Evolutionary conservation across 2,113 vertebrate species (phyloP), one percentile per base, ranked within the genome.

Genomic region (Nanorana parkeri): DNA sequence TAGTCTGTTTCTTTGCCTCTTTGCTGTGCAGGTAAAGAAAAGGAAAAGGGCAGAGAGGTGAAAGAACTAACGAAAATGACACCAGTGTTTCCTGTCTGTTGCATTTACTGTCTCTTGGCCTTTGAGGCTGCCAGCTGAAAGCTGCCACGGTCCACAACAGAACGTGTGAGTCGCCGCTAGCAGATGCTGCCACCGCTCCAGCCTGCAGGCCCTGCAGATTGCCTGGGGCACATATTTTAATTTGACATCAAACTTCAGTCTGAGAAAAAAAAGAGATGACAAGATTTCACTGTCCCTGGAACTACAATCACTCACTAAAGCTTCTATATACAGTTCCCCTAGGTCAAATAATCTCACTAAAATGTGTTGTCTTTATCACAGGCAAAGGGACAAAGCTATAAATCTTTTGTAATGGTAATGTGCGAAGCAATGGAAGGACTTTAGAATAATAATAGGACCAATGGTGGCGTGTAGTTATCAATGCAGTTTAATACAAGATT

Each of bases 221-320:
- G 94, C 94, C 95, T 79, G 89, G 91, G 95, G 96, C 96, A 92
- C 95, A 91, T 90, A 87, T 90, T 95, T 92, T 89, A 94, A 94
- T 94, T 94, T 86, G 86, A 89, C 93, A 92, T 94, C 90, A 89
- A 87, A 87, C 88, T 92, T 90, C 91, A 92, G 84, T 84, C 83
- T 89, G 88, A 86, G 90, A 89, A 20, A 0, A 58, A 85, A 11
- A 47, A 47, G 41, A 84, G 85, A 86, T 88, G 89, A 91, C 88
- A 91, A 89, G 89, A 90, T 86, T 90, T 89, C 88, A 82, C 23
- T 3, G 0, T 85, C 87, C 87, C 54, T 0, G 66, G 85, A 88
- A 78, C n/a, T 73, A 65, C 51, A 67, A 20, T 16, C 0, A 88
- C 85, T 83, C 52, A 86, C 47, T 10, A 11, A 16, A 81, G 55